phyloP scores from a whole-genome alignment of 2,113 vertebrate genomes.

The Eudyptes chrysolophus region DNA sequence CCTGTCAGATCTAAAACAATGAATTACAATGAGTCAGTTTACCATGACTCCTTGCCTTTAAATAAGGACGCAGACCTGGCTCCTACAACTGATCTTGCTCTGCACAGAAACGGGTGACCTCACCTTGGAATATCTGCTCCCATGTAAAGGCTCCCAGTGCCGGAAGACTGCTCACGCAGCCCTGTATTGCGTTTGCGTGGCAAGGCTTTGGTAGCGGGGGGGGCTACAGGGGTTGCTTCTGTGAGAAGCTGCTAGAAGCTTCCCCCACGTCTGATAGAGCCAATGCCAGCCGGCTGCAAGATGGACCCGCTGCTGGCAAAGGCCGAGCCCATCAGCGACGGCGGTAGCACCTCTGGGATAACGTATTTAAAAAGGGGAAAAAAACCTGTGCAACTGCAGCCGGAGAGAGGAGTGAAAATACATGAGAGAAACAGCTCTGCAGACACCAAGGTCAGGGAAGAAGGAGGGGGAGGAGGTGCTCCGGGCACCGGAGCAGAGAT shows the following conservation, averaged over 20 bases:
- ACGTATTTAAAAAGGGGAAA: too few relatives aligned
- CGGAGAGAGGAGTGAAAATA: too few relatives aligned
- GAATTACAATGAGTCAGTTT: neutral
- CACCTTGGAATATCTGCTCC: fast-evolving
- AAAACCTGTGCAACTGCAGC: too few relatives aligned
- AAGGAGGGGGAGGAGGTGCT: too few relatives aligned
- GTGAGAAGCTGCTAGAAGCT: neutral
- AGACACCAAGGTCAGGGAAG: too few relatives aligned
- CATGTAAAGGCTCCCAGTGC: neutral
- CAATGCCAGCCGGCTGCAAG: neutral
- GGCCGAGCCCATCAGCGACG: neutral
- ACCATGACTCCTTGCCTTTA: fast-evolving
- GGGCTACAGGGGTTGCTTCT: neutral
- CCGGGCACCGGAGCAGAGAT: too few relatives aligned
- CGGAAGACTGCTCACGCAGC: fast-evolving
- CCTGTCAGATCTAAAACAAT: neutral
- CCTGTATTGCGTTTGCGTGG: neutral
- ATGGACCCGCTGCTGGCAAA: neutral
- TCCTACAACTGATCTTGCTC: neutral
- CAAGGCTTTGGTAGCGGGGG: neutral
- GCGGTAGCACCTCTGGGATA: too few relatives aligned
- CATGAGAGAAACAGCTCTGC: too few relatives aligned
- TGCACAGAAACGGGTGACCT: neutral
- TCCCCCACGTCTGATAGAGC: neutral
- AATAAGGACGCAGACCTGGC: neutral